Conservation (phyloP, 2,888 invertebrate species). For the Schizaphis graminum region DNA sequence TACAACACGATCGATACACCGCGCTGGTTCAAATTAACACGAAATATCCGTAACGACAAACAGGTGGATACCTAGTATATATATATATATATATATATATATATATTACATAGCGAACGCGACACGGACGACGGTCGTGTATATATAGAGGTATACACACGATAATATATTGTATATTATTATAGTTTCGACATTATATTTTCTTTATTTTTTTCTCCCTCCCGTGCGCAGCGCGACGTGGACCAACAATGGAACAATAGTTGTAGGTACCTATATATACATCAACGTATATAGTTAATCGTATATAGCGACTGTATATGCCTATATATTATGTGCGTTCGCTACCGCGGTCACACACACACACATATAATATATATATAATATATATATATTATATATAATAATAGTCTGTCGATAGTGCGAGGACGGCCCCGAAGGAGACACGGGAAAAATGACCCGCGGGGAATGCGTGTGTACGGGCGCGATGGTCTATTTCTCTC, state of each 20-base stretch:
- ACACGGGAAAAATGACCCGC: slow-evolving; percentile 46
- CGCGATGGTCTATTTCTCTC: slow-evolving; percentile 19
- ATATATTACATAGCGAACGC: neutral
- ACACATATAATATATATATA: neutral
- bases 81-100: slow-evolving; percentile 8
- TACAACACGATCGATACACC: slow-evolving; percentile 17
- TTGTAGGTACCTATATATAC: neutral
- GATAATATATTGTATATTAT: slow-evolving; percentile 11
- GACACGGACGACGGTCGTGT: slow-evolving; percentile 10
- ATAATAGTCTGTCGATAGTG: slow-evolving; percentile 16
- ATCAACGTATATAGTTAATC: neutral
- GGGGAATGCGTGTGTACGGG: slow-evolving; percentile 21
- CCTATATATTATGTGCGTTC: neutral
- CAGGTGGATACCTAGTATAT: slow-evolving; percentile 49
- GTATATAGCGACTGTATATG: neutral
- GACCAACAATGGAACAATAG: slow-evolving; percentile 63
- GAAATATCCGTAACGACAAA: slow-evolving; percentile 48
- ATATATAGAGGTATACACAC: neutral
- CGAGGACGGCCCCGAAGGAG: slow-evolving; percentile 46
- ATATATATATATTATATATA: neutral
- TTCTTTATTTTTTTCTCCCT: neutral
- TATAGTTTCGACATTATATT: slow-evolving; percentile 21
- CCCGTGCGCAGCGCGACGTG: neutral
- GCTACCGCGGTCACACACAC: slow-evolving; percentile 51
- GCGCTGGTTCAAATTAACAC: slow-evolving; percentile 35